phyloP scores from a whole-genome alignment of 2,888 invertebrate genomes.

The Trichopoda pennipes region DNA sequence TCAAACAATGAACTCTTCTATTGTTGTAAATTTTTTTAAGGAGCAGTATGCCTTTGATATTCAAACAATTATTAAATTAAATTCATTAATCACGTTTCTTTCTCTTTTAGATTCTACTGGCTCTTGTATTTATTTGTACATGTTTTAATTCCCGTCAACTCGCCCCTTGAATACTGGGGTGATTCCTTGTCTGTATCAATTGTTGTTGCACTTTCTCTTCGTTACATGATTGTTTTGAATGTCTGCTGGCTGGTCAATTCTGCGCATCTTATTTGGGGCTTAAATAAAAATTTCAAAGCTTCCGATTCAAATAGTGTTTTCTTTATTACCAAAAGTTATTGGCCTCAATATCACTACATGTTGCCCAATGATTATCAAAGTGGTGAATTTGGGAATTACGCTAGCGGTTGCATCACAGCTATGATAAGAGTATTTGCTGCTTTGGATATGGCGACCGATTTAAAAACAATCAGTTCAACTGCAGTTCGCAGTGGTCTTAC shows the following conservation, averaged over 20 bases:
- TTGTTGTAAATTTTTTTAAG: no score
- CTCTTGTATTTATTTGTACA: slow-evolving; percentile 85
- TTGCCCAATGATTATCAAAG: slow-evolving; percentile 90
- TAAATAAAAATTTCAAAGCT: slow-evolving; percentile 87
- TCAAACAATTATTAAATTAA: background rate
- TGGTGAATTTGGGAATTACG: slow-evolving; percentile 90
- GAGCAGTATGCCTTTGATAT: background rate
- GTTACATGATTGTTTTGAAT: slow-evolving; percentile 85
- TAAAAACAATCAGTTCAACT: slow-evolving; percentile 85
- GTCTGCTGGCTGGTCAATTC: slow-evolving; percentile 88
- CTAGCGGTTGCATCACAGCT: slow-evolving; percentile 84
- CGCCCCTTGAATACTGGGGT: slow-evolving; percentile 90
- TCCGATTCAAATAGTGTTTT: slow-evolving; percentile 88
- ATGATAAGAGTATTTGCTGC: slow-evolving; percentile 87
- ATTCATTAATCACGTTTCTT: background rate
- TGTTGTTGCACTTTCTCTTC: slow-evolving; percentile 86
- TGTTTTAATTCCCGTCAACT: slow-evolving; percentile 87
- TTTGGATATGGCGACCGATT: slow-evolving; percentile 84
- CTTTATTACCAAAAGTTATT: slow-evolving; percentile 87
- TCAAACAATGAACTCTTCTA: no score
- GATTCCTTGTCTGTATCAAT: slow-evolving; percentile 85
- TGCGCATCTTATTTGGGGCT: slow-evolving; percentile 87
- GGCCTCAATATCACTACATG: slow-evolving; percentile 91
- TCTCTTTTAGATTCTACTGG: slow-evolving; percentile 83
- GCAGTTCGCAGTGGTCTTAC: slow-evolving; percentile 85